Percentiles rank a stretch among this genome's conserved stretches.
Conservation (phyloP, 2,888 invertebrate species). For the Caenorhabditis zanzibari region DNA sequence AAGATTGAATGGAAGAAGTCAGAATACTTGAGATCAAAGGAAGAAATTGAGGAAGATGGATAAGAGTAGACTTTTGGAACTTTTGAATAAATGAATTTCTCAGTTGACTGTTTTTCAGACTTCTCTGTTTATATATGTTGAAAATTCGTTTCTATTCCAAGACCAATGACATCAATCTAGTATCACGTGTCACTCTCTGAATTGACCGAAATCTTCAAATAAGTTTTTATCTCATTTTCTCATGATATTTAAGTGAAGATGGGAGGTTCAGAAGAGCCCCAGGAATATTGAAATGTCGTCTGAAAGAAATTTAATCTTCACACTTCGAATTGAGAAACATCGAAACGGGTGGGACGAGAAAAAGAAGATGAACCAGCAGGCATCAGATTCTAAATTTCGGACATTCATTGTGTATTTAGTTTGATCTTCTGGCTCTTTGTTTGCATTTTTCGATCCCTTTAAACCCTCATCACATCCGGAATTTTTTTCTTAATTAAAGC, state of each 20-base stretch:
- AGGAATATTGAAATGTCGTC: neutral
- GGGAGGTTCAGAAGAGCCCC: neutral
- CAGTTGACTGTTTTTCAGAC: too few relatives aligned
- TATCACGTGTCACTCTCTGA: slow-evolving; percentile 20
- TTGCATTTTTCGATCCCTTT: neutral
- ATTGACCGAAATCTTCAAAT: slow-evolving; percentile 19
- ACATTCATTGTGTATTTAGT: slow-evolving; percentile 14
- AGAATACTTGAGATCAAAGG: slow-evolving; percentile 39
- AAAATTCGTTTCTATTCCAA: neutral
- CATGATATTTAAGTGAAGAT: slow-evolving; percentile 31
- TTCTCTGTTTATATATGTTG: neutral
- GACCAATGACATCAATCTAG: slow-evolving; percentile 13
- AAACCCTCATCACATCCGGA: neutral
- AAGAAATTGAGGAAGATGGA: slow-evolving; percentile 45
- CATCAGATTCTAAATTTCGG: neutral
- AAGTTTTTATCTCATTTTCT: slow-evolving; percentile 34
- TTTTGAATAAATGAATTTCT: neutral
- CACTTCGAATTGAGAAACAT: neutral
- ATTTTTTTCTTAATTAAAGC: slow-evolving; percentile 6
- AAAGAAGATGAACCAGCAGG: neutral
- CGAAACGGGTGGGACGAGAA: neutral
- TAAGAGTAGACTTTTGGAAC: slow-evolving; percentile 3
- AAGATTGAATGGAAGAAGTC: slow-evolving; percentile 24
- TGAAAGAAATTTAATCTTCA: slow-evolving; percentile 11
- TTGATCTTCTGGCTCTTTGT: neutral